These are phyloP conservation scores for Mus minutoides DNA, from an alignment of 2,797 vertebrate species.

Conservation along the genomic window DNA sequence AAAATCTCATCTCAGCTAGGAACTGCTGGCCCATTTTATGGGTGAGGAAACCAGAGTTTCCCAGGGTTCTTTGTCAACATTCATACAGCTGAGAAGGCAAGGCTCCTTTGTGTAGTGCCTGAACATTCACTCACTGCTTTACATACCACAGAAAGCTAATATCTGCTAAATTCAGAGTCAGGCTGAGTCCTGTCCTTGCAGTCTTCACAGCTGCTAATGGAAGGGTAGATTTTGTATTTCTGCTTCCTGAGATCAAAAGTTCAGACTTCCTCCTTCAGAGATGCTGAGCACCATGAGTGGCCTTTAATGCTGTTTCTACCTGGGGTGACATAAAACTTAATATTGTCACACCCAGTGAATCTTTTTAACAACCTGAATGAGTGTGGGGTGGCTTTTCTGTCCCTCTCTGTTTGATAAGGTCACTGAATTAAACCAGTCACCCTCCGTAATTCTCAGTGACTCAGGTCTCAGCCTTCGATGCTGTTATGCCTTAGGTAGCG, in stretches of 20 bases:
- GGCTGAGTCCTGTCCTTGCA: neutral
- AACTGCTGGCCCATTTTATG: neutral
- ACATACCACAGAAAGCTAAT: neutral
- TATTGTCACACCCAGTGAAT: neutral
- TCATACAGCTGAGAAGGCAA: neutral
- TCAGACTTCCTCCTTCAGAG: neutral
- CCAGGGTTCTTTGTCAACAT: neutral
- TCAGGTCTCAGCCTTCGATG: neutral
- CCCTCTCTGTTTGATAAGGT: neutral
- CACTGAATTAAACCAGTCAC: neutral
- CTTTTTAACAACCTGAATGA: slow-evolving; percentile 19
- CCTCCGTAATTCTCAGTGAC: neutral
- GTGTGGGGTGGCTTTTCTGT: neutral
- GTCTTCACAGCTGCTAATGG: neutral
- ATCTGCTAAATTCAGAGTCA: neutral
- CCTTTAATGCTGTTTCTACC: neutral
- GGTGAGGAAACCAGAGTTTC: neutral
- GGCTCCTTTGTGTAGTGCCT: neutral
- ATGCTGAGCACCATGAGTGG: neutral
- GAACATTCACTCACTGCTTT: neutral
- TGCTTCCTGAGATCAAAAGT: neutral
- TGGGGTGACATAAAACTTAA: neutral
- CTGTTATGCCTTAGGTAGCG: neutral
- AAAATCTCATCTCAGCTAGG: neutral
- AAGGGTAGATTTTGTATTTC: neutral